Evolutionary conservation across 64 coral and sea anemone species (phyloP).

Genomic region (Platygyra sinensis): DNA sequence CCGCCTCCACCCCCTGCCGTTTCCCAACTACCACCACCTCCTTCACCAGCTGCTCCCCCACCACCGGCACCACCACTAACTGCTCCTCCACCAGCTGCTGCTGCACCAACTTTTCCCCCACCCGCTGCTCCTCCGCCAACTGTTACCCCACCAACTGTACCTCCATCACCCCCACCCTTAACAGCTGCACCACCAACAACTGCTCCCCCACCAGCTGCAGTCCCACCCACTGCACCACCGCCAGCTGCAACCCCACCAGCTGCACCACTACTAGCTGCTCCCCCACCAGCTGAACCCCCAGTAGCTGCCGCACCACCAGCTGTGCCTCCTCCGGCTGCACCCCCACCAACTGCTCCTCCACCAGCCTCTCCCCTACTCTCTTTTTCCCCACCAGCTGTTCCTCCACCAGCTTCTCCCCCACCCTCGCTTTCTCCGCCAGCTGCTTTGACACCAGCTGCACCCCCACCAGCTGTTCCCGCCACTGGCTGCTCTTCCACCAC

Average conservation of each 20-base stretch:
- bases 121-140: constrained; percentile 14
- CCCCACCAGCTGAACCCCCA: neutral
- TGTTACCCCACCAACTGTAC: neutral
- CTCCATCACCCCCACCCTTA: no score
- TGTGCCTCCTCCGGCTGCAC: neutral
- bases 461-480: constrained; percentile 11
- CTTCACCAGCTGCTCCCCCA: neutral
- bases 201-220: neutral
- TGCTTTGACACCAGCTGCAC: constrained; percentile 15
- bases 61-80: neutral
- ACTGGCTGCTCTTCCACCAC: neutral
- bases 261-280: constrained; percentile 13
- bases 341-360: constrained; percentile 3
- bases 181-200: neutral
- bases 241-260: neutral
- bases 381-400: neutral
- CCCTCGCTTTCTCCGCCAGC: constrained; percentile 14
- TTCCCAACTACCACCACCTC: neutral
- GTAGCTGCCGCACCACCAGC: neutral
- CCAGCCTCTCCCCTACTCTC: neutral
- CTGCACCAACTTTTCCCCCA: constrained; percentile 24
- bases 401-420: constrained; percentile 32
- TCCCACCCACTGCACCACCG: constrained; percentile 7
- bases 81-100: neutral
- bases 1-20: neutral